Base-by-base conservation (phyloP, 1,140 invertebrate species). In the Aradophagus sp. region DNA sequence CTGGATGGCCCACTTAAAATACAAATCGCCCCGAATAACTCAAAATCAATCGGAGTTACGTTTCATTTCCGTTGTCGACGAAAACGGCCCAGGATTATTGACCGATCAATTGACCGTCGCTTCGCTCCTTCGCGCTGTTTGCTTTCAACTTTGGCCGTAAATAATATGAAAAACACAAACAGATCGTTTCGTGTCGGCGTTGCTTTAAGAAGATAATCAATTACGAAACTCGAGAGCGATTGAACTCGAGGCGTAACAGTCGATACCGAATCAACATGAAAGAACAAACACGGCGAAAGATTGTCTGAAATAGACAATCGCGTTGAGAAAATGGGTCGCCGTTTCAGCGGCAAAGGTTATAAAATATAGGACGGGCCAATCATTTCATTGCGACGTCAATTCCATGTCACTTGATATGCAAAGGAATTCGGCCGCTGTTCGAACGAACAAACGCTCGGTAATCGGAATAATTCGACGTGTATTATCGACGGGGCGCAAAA, bases 241-340 rank as follows among this genome's bases (percentile, higher is more conserved):
- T 26, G 41, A 53, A 55, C 27, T 42, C 42, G 12, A 16, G 15
- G 12, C 17, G 34, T 41, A 53, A 55, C 19, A 42, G 29, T 55
- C 42, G 31, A 42, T 29, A 42, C 34, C 42, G 34, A 42, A 44
- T 56, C 31, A 35, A 35, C 52, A 35, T 56, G 19, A 35, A 42
- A 42, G 34, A 26, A 27, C 32, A 35, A 56, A 44, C 39, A 35
- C 26, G n/a, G 12, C 23, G 32, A 50, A 50, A 35, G 34, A 50
- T 50, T 38, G 47, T 50, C 23, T 50, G 14, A 36, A 36, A 38
- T 29, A 38, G 34, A 50, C 47, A 50, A 38, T 48, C 47, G 23
- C 36, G 23, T 50, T 23, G 20, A 4, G 20, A 23, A 23, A 23
- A 23, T 23, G n/a, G n/a, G n/a, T n/a, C n/a, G n/a, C n/a, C n/a